Conservation (phyloP, 2,113 vertebrate genomes). For the Scopus umbretta region DNA sequence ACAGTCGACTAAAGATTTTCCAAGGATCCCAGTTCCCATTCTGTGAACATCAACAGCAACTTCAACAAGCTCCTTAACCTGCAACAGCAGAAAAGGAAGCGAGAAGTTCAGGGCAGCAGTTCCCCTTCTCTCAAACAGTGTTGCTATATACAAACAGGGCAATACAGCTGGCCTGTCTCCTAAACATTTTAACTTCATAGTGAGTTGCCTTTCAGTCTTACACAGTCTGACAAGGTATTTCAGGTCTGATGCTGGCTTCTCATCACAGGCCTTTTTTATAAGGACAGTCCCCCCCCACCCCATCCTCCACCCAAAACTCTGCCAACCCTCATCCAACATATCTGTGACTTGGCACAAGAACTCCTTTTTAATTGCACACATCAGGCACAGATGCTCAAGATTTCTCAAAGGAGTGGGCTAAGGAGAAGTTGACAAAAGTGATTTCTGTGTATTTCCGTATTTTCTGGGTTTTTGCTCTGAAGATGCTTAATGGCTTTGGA, state of each 20-base stretch:
- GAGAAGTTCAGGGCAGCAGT: not conserved
- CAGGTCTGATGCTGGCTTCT: not conserved
- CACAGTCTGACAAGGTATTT: not conserved
- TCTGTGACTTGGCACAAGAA: not conserved
- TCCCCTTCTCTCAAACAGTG: not conserved
- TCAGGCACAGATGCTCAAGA: not conserved
- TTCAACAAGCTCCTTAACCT: not conserved
- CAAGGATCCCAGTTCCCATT: not conserved
- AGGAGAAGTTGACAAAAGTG: not conserved
- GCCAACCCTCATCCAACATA: not conserved
- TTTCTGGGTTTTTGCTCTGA: not conserved
- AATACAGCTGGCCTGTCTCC: not conserved
- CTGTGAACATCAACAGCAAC: not conserved
- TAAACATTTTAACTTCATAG: not conserved
- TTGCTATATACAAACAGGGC: not conserved
- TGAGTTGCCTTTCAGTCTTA: not conserved
- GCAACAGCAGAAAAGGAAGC: not conserved
- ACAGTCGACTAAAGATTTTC: not conserved
- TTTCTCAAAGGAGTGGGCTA: not conserved
- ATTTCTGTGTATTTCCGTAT: not conserved
- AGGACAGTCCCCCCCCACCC: rapidly evolving
- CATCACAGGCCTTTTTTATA: not conserved
- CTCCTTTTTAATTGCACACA: not conserved
- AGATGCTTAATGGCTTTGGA: not conserved
- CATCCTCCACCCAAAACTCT: not conserved